These are phyloP conservation scores for Meloidogyne hapla DNA, from an alignment of 1,140 invertebrate genomes.

Conservation along the genomic window DNA sequence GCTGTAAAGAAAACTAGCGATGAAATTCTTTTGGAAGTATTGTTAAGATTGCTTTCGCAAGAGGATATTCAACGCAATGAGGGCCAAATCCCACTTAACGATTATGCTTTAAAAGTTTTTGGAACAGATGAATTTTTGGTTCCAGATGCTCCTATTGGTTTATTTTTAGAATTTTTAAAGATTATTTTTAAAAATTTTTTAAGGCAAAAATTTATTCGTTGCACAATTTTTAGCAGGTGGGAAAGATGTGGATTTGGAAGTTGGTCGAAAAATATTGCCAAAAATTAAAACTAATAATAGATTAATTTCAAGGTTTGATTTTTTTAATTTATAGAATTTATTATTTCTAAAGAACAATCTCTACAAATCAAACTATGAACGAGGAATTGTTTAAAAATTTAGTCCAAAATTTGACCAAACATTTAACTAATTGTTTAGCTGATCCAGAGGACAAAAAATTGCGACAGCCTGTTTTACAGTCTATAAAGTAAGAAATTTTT, in stretches of 20 bases:
- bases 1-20: constrained; percentile 27
- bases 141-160: constrained; percentile 22
- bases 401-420: constrained; percentile 18
- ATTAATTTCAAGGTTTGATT: constrained; percentile 19
- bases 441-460: constrained; percentile 22
- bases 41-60: constrained; percentile 38
- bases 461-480: constrained; percentile 23
- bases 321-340: neutral
- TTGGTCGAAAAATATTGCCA: constrained; percentile 37
- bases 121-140: constrained; percentile 38
- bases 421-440: constrained; percentile 37
- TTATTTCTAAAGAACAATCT: constrained; percentile 15
- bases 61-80: constrained; percentile 39
- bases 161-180: neutral
- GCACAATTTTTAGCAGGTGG: constrained; percentile 34
- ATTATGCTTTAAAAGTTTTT: constrained; percentile 43
- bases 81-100: constrained; percentile 45
- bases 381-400: constrained; percentile 37
- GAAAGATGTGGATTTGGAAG: constrained; percentile 45
- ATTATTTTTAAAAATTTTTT: constrained; percentile 11
- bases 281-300: constrained; percentile 7
- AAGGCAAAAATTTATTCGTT: constrained; percentile 45
- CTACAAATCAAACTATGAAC: constrained; percentile 14
- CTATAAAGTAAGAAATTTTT: constrained; percentile 9
- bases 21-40: constrained; percentile 44